Conservation (phyloP, 2,113 vertebrate genomes). For the Pelobates fuscus region DNA sequence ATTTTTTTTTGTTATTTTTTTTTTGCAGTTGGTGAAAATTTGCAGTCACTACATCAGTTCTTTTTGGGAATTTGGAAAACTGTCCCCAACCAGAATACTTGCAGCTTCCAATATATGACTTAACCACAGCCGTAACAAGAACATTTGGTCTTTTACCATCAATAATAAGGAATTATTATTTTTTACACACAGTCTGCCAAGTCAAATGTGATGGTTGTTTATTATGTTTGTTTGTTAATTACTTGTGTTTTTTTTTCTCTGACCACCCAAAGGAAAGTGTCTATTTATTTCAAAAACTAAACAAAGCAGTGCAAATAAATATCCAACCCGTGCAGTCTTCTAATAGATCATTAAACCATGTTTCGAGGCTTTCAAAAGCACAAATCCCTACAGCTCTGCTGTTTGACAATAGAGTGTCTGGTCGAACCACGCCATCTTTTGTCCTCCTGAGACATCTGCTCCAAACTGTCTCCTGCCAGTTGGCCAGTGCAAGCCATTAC, state of each 20-base stretch:
- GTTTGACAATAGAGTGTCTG: slow-evolving; percentile 71
- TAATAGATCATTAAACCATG: slow-evolving; percentile 56
- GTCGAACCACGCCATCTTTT: slow-evolving; percentile 72
- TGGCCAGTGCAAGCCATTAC: slow-evolving; percentile 65
- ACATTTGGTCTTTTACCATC: too few species aligned
- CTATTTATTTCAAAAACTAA: neutral
- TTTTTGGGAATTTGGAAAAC: too few species aligned
- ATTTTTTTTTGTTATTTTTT: too few species aligned
- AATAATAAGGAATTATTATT: neutral
- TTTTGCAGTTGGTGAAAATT: too few species aligned
- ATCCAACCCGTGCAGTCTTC: slow-evolving; percentile 68
- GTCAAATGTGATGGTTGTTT: neutral
- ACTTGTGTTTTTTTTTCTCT: neutral
- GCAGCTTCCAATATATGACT: too few species aligned
- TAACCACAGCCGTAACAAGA: too few species aligned
- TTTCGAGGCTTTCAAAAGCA: slow-evolving; percentile 48
- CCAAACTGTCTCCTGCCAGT: slow-evolving; percentile 71
- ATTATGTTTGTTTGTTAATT: neutral
- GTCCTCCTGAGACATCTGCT: slow-evolving; percentile 89
- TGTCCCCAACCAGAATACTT: too few species aligned
- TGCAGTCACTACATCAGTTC: too few species aligned
- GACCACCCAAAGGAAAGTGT: slow-evolving; percentile 8
- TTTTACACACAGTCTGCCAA: neutral
- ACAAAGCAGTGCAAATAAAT: slow-evolving; percentile 69
- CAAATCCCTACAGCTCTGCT: slow-evolving; percentile 5